Base-by-base conservation (phyloP, 2,797 vertebrate species). In the Pipistrellus nathusii region DNA sequence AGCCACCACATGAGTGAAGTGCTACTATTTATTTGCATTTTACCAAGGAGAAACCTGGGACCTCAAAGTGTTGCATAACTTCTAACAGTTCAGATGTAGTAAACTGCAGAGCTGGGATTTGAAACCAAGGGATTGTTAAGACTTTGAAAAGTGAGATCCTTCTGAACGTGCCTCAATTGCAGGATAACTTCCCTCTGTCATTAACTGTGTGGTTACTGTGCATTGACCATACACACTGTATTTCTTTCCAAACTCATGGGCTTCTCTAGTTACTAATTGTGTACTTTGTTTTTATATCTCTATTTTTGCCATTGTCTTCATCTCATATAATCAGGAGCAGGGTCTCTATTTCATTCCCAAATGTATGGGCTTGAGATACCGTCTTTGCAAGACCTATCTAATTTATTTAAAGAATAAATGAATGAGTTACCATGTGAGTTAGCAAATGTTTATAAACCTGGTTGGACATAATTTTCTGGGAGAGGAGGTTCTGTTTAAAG, bases 371-470 rank as follows among this genome's bases (percentile, higher is more conserved):
- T 86, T 94, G 30, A 51, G 9, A 82, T 57, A 77, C 23, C 71
- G 32, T 81, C 15, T 85, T 78, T 92, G 8, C 91, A 92, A 87
- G 32, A 87, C 6, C 20, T 17, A 38, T 11, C 27, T 92, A 53
- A 85, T 89, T 48, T 92, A 84, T 85, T 92, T 88, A 85, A 80
- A 88, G n/a, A 83, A 90, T 87, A 91, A 88, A 90, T 38, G 51
- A 93, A 78, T 27, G 51, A 77, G 81, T 88, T 90, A 89, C 93
- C 46, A 82, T 14, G 32, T 23, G n/a, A 87, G 46, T 80, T 51
- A 91, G 68, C 12, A 84, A 89, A 90, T 95, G 81, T 80, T 96
- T 95, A 73, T 90, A 94, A 97, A 94, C 71, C 68, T 90, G 30
- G 51, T 68, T 69, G 32, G 10, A 78, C 48, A 80, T 64, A 64